Conservation (phyloP, 2,797 vertebrate genomes). For the Cossypha polioptera region DNA sequence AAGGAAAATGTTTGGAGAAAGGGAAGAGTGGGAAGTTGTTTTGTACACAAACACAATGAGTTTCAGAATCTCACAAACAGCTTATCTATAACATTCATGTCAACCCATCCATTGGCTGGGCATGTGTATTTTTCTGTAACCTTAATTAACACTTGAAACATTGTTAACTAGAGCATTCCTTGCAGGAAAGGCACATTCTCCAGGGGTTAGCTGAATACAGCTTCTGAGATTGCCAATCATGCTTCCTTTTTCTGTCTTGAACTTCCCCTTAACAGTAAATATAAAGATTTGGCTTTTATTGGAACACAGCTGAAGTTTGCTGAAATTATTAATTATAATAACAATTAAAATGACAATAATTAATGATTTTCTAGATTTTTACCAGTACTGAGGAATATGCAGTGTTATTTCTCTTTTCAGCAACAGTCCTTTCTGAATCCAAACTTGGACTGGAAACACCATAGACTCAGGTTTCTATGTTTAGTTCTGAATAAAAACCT, state of each 20-base stretch:
- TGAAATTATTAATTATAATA: background rate
- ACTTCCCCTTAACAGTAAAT: background rate
- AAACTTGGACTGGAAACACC: background rate
- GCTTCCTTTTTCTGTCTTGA: background rate
- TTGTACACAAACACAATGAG: rapidly evolving
- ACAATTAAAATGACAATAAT: background rate
- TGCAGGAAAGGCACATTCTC: background rate
- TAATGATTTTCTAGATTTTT: background rate
- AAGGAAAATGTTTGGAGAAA: background rate
- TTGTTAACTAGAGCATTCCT: background rate
- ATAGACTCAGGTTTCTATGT: background rate
- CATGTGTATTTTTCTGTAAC: background rate
- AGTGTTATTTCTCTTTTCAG: background rate
- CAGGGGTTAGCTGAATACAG: background rate
- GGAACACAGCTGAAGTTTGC: background rate
- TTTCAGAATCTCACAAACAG: background rate
- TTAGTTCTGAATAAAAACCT: background rate
- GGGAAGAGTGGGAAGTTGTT: background rate
- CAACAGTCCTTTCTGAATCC: background rate
- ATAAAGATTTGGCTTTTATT: background rate
- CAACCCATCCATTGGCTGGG: background rate
- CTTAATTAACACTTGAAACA: background rate
- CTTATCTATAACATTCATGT: background rate
- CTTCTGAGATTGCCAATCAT: background rate
- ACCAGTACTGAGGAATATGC: background rate